phyloP scores from a whole-genome alignment of 2,113 vertebrate species.

The Ornithorhynchus anatinus region DNA sequence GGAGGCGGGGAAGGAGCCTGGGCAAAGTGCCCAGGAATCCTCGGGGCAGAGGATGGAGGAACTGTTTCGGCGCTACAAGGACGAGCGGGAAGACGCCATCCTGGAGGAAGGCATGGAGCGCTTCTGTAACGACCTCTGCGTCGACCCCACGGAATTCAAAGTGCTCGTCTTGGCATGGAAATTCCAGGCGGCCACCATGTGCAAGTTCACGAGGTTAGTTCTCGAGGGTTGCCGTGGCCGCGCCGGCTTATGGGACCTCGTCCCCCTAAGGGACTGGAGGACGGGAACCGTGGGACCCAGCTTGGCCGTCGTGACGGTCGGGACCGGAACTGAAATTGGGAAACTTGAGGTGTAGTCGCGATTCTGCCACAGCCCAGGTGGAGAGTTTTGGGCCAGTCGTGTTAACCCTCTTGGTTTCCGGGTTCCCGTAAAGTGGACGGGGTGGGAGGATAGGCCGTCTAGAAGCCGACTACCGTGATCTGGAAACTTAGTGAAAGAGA shows the following conservation, averaged over 20 bases:
- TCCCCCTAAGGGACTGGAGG: slow-evolving; percentile 49
- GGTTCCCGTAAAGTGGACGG: not conserved
- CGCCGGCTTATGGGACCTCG: too few species aligned
- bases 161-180: slow-evolving; percentile 98
- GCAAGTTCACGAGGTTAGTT: slow-evolving; percentile 98
- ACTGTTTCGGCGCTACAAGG: slow-evolving; percentile 92
- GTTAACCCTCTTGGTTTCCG: not conserved
- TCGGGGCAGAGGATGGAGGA: slow-evolving; percentile 87
- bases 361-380: not conserved
- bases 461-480: too few species aligned
- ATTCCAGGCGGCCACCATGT: slow-evolving; percentile 99
- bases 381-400: not conserved
- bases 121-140: slow-evolving; percentile 95
- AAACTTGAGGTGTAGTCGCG: not conserved
- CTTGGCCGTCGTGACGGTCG: too few species aligned
- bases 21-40: slow-evolving; percentile 78
- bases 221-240: too few species aligned
- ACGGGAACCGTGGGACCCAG: too few species aligned
- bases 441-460: too few species aligned
- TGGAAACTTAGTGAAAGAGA: too few species aligned
- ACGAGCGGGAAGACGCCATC: slow-evolving; percentile 93
- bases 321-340: not conserved
- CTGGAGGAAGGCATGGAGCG: slow-evolving; percentile 98
- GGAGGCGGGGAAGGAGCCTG: slow-evolving; percentile 77
- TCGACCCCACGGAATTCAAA: slow-evolving; percentile 96